Evolutionary conservation across 2,888 invertebrate species (phyloP).

Genomic region (Cremastinae sp.): DNA sequence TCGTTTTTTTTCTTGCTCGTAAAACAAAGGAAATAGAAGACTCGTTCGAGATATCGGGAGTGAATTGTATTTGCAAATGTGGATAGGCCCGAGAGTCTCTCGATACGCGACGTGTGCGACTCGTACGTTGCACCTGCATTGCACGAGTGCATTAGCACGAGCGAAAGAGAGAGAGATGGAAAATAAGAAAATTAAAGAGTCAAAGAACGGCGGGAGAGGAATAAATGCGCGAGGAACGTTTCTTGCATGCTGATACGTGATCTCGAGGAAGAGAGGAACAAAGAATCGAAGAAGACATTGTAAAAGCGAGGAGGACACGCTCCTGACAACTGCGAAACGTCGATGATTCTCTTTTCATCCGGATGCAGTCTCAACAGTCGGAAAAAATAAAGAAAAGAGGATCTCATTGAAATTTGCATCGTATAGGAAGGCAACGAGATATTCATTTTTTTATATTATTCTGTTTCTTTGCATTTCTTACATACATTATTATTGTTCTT

Average conservation of each 20-base stretch:
- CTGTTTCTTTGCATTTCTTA: too few species aligned
- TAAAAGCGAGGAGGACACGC: conserved; percentile 22
- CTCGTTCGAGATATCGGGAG: too few species aligned
- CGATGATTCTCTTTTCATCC: conserved; percentile 36
- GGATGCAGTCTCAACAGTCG: conserved; percentile 25
- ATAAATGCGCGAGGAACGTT: conserved; percentile 41
- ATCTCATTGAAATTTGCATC: neutral
- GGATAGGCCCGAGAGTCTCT: conserved; percentile 22
- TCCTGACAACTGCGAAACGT: conserved; percentile 18
- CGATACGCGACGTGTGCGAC: conserved; percentile 35
- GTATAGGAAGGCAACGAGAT: neutral
- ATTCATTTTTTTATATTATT: neutral
- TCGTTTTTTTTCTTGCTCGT: too few species aligned
- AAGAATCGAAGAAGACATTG: conserved; percentile 53
- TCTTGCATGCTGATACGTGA: conserved; percentile 53
- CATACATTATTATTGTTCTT: too few species aligned
- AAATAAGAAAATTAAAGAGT: conserved; percentile 28
- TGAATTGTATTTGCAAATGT: neutral
- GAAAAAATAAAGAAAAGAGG: neutral
- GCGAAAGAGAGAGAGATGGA: conserved; percentile 21
- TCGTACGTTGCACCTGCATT: conserved; percentile 51
- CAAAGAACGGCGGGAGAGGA: conserved; percentile 46
- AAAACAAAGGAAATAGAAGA: too few species aligned
- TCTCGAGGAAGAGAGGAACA: conserved; percentile 39
- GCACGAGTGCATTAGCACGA: conserved; percentile 28